Conservation (phyloP, 92 coral and sea anemone genomes). For the Metridium senile region DNA sequence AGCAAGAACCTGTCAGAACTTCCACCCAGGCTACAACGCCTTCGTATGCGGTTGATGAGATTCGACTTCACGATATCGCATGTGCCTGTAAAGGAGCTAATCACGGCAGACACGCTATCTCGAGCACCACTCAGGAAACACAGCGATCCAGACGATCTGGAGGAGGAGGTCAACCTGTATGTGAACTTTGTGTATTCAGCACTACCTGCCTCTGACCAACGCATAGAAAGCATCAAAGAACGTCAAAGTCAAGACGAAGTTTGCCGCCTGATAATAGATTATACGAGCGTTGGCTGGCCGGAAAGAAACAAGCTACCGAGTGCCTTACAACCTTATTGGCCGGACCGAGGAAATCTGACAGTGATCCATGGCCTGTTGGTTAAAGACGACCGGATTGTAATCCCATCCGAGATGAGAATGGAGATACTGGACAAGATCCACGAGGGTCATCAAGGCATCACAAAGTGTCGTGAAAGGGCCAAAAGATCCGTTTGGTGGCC, state of each 20-base stretch:
- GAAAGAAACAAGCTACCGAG: constrained; percentile 43
- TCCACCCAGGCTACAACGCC: constrained; percentile 50
- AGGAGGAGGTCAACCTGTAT: constrained; percentile 61
- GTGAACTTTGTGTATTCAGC: constrained; percentile 42
- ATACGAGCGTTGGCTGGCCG: constrained; percentile 62
- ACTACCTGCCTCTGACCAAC: constrained; percentile 56
- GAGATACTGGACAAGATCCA: constrained; percentile 72
- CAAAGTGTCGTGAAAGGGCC: constrained; percentile 72
- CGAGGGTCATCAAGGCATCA: constrained; percentile 78
- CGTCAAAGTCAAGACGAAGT: constrained; percentile 59
- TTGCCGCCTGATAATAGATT: constrained; percentile 39
- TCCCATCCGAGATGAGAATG: constrained; percentile 52
- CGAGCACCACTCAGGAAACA: constrained; percentile 44
- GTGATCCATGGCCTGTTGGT: constrained; percentile 50
- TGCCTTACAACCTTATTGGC: constrained; percentile 57
- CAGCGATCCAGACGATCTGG: constrained; percentile 23
- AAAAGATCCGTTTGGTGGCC: constrained; percentile 80
- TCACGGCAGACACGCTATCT: constrained; percentile 49
- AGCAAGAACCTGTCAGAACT: constrained; percentile 36
- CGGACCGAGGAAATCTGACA: constrained; percentile 31
- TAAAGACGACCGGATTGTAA: constrained; percentile 49
- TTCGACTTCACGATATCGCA: constrained; percentile 53
- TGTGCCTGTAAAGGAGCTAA: constrained; percentile 59
- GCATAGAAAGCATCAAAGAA: constrained; percentile 49
- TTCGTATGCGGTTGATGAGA: constrained; percentile 44